Evolutionary conservation across 1,140 invertebrate genomes (phyloP).

Genomic region (Ylistrum balloti): DNA sequence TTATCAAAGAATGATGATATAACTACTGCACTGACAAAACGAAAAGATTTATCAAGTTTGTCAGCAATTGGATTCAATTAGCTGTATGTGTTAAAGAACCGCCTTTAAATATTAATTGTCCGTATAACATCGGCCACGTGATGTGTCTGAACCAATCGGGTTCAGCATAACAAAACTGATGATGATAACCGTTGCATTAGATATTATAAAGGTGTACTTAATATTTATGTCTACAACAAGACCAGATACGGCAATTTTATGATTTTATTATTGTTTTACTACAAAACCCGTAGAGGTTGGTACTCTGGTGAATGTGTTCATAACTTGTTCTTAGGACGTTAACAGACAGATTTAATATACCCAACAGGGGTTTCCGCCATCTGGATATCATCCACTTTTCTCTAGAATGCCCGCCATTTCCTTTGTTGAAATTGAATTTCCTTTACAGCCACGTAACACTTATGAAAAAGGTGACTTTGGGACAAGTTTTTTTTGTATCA

Average conservation of each 20-base stretch:
- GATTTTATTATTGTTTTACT: not conserved
- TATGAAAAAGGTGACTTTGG: too few relatives aligned
- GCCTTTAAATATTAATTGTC: too few relatives aligned
- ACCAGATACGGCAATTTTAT: not conserved
- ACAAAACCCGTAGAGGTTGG: not conserved
- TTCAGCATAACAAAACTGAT: too few relatives aligned
- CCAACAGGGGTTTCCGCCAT: conserved; percentile 4
- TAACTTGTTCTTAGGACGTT: not conserved
- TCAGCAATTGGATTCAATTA: too few relatives aligned
- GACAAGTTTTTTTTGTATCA: too few relatives aligned
- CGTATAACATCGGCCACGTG: too few relatives aligned
- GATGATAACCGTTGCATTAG: too few relatives aligned
- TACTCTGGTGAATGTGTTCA: not conserved
- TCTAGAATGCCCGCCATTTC: not conserved
- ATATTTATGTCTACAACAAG: not conserved
- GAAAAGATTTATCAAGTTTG: too few relatives aligned
- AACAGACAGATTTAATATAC: not conserved
- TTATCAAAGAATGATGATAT: too few relatives aligned
- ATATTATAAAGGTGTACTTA: not conserved
- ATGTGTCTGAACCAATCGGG: too few relatives aligned
- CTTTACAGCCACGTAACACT: not conserved
- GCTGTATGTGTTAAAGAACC: too few relatives aligned
- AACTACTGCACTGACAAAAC: too few relatives aligned
- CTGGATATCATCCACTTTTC: not conserved
- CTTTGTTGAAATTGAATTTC: not conserved